Evolutionary conservation across 1,140 invertebrate genomes (phyloP).

Genomic region (Armadillidium nasatum): DNA sequence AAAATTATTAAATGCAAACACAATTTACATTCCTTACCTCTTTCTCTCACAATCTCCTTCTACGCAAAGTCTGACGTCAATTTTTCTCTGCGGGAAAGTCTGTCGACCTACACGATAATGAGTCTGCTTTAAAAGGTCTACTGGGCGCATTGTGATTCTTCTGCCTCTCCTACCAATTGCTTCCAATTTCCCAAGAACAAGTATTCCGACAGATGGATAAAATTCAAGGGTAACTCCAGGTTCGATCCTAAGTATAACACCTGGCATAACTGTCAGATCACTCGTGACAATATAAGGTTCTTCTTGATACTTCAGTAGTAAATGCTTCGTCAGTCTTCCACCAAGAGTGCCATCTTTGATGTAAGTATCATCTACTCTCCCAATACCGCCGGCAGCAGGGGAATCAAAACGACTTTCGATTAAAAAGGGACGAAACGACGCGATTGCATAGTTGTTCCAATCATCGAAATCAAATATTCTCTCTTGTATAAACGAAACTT

Average conservation of each 20-base stretch:
- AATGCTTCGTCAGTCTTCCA: constrained; percentile 71
- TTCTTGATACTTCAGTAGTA: constrained; percentile 62
- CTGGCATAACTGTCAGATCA: constrained; percentile 96
- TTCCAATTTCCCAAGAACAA: constrained; percentile 86
- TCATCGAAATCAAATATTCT: constrained; percentile 99
- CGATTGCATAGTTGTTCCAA: constrained; percentile 96
- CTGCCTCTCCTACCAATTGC: constrained; percentile 72
- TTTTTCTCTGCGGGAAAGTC: constrained; percentile 21
- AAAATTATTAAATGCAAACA: no score
- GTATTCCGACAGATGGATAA: constrained; percentile 90
- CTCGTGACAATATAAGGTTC: constrained; percentile 76
- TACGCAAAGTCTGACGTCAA: constrained; percentile 64
- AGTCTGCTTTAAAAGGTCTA: constrained; percentile 44
- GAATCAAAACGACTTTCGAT: constrained; percentile 67
- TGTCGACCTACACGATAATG: constrained; percentile 36
- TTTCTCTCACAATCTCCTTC: constrained; percentile 62
- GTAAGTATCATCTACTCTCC: constrained; percentile 39
- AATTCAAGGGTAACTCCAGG: constrained; percentile 91
- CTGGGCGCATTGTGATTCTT: constrained; percentile 79
- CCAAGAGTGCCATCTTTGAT: constrained; percentile 67
- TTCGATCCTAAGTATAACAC: constrained; percentile 71
- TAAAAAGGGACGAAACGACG: constrained; percentile 81
- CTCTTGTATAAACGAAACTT: constrained; percentile 66
- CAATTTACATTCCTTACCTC: constrained; percentile 37
- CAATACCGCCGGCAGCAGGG: constrained; percentile 49